Percentiles rank a stretch among this genome's conserved stretches.
phyloP scores from a whole-genome alignment of 64 coral and sea anemone species.

The Pocillopora damicornis region DNA sequence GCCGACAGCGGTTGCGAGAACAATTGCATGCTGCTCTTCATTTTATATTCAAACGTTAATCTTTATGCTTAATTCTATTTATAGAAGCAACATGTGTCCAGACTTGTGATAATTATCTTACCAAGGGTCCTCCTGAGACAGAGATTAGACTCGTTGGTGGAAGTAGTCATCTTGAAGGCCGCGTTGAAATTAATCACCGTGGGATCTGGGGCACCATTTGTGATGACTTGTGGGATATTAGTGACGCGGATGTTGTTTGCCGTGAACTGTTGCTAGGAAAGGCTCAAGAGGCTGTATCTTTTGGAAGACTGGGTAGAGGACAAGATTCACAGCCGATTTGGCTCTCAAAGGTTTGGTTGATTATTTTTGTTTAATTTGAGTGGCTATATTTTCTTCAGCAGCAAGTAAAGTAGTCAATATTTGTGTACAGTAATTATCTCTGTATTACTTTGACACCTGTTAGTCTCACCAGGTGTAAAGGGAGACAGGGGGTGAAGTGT shows the following conservation, averaged over 20 bases:
- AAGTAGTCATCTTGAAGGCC: slow-evolving; percentile 56
- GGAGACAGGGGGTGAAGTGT: no score
- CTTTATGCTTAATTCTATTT: no score
- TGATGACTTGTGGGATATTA: slow-evolving; percentile 79
- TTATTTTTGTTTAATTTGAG: background rate
- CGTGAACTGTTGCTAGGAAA: slow-evolving; percentile 68
- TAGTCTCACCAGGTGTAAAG: no score
- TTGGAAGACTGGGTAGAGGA: slow-evolving; percentile 38
- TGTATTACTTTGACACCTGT: no score
- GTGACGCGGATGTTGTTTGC: slow-evolving; percentile 61
- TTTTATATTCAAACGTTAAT: no score
- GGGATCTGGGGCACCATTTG: slow-evolving; percentile 82
- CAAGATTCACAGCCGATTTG: slow-evolving; percentile 27
- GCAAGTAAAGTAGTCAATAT: no score
- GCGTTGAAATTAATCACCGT: slow-evolving; percentile 58
- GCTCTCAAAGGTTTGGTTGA: slow-evolving; percentile 20
- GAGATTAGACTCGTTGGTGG: slow-evolving; percentile 40
- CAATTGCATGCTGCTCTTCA: no score
- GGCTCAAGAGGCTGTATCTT: slow-evolving; percentile 29
- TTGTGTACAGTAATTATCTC: no score
- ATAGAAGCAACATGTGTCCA: background rate
- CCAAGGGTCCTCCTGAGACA: slow-evolving; percentile 37
- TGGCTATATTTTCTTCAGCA: background rate
- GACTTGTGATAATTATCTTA: background rate
- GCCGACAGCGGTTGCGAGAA: no score